Evolutionary conservation across 2,113 vertebrate genomes (phyloP).

Genomic region (Eudorcas thomsonii): DNA sequence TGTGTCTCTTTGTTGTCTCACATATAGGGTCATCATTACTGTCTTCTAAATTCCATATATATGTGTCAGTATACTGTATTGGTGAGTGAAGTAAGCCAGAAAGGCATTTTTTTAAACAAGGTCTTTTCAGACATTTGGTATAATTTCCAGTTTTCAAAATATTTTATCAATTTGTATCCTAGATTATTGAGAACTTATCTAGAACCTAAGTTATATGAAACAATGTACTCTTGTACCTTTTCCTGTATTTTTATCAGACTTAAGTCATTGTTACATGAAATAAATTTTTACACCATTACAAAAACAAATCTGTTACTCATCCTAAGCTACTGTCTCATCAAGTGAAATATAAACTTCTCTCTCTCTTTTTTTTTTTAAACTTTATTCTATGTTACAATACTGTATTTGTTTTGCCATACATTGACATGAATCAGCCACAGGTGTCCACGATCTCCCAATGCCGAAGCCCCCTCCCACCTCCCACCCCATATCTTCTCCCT

Average conservation of each 20-base stretch:
- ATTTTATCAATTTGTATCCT: not conserved
- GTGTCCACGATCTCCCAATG: too few relatives aligned
- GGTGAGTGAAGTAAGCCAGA: too few relatives aligned
- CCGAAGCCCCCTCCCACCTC: too few relatives aligned
- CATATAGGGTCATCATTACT: too few relatives aligned
- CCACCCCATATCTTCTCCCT: too few relatives aligned
- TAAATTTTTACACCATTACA: not conserved
- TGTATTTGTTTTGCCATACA: too few relatives aligned
- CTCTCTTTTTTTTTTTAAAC: too few relatives aligned
- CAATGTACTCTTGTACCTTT: not conserved
- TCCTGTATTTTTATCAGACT: not conserved
- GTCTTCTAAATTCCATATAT: too few relatives aligned
- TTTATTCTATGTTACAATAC: too few relatives aligned
- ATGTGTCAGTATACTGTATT: too few relatives aligned
- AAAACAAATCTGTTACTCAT: not conserved
- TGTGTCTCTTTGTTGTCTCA: too few relatives aligned
- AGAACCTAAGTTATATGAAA: not conserved
- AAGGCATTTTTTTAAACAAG: constrained; percentile 3
- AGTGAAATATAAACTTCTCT: not conserved
- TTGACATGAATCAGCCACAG: too few relatives aligned
- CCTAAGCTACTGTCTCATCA: not conserved
- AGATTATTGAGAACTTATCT: constrained; percentile 3
- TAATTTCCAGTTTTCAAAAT: constrained; percentile 19
- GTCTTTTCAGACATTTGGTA: not conserved
- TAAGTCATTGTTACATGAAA: not conserved